phyloP scores from a whole-genome alignment of 1,140 invertebrate genomes.

The Lepidurus couesii region DNA sequence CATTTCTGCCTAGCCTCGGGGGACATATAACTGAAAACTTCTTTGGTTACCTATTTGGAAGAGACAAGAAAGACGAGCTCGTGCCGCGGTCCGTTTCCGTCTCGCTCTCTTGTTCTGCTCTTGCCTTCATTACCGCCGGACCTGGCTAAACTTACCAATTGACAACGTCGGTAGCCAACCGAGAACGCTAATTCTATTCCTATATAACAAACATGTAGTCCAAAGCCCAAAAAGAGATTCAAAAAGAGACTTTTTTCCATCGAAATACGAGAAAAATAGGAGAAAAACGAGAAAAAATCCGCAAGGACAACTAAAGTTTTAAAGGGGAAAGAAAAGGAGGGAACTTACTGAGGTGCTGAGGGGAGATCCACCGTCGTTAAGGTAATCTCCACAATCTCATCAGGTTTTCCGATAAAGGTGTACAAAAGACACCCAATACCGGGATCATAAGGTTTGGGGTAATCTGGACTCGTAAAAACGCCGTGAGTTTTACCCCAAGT shows the following conservation, averaged over 20 bases:
- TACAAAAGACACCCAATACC: slow-evolving; percentile 33
- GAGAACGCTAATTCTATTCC: not conserved
- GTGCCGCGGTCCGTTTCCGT: not conserved
- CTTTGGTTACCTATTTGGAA: not conserved
- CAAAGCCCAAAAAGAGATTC: not conserved
- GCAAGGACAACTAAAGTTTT: not conserved
- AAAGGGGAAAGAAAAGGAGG: not conserved
- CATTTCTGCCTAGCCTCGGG: not conserved
- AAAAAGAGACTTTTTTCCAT: too few relatives aligned
- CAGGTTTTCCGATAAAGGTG: slow-evolving; percentile 30
- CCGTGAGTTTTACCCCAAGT: slow-evolving; percentile 33
- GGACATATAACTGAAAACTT: slow-evolving; percentile 1
- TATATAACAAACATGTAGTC: not conserved
- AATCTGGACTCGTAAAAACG: slow-evolving; percentile 35
- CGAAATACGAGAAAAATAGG: not conserved
- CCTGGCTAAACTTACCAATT: not conserved
- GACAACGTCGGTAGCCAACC: not conserved
- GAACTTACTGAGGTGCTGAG: slow-evolving; percentile 23
- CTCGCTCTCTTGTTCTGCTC: not conserved
- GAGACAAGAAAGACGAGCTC: not conserved
- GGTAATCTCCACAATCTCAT: slow-evolving; percentile 35
- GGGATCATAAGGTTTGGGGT: slow-evolving; percentile 34
- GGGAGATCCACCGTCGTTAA: slow-evolving; percentile 32
- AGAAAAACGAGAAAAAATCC: not conserved
- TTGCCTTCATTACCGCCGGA: too few relatives aligned